These are phyloP conservation scores for Branchinecta lindahli DNA, from an alignment of 1,140 invertebrate genomes.

Conservation along the genomic window DNA sequence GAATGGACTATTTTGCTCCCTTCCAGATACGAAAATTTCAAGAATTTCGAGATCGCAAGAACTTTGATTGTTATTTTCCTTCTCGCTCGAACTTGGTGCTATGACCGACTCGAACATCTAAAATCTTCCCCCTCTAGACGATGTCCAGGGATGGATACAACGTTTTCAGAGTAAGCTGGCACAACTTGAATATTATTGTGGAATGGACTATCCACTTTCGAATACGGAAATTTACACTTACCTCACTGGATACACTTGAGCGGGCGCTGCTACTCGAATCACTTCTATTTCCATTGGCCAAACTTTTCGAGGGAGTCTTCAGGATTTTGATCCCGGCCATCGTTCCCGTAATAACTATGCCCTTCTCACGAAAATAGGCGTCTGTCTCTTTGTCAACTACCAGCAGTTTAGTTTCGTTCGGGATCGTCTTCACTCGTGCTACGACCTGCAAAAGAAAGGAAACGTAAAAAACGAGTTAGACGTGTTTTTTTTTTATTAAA, in stretches of 20 bases:
- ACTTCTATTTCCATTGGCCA: neutral
- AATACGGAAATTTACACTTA: neutral
- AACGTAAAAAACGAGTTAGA: conserved; percentile 6
- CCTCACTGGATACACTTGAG: neutral
- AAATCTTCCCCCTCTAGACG: no score
- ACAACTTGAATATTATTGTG: no score
- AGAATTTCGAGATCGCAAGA: no score
- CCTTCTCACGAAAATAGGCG: conserved; percentile 49
- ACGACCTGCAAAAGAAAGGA: conserved; percentile 44
- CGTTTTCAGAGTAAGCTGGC: no score
- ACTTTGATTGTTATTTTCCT: no score
- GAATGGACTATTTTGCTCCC: no score
- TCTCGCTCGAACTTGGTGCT: no score
- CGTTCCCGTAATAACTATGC: conserved; percentile 42
- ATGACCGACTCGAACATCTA: no score
- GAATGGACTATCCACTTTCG: no score
- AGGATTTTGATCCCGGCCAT: conserved; percentile 37
- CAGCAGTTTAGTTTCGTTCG: conserved; percentile 70
- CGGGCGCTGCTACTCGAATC: neutral
- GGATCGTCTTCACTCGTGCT: conserved; percentile 73
- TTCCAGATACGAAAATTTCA: no score
- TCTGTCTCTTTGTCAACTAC: conserved; percentile 69
- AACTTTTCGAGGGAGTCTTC: conserved; percentile 27
- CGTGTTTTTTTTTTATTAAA: neutral
- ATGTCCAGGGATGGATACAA: no score